These are phyloP conservation scores for Rhabdornis inornatus DNA, from an alignment of 2,113 vertebrate species.

Conservation along the genomic window DNA sequence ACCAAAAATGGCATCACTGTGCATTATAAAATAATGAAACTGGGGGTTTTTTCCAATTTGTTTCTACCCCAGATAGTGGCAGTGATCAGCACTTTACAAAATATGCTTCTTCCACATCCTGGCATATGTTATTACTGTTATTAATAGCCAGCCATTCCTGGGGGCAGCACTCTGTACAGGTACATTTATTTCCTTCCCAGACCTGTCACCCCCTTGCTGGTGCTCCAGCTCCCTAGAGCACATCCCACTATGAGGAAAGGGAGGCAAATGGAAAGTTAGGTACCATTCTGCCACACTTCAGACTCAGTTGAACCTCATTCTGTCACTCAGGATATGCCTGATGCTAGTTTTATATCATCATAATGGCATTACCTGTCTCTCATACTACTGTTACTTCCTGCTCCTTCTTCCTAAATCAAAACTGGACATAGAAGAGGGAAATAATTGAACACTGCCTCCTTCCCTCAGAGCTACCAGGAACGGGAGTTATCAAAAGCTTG, in stretches of 20 bases:
- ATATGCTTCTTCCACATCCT: constrained; percentile 11
- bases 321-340: background rate
- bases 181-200: constrained; percentile 51
- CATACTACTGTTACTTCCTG: background rate
- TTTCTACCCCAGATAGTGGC: background rate
- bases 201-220: background rate
- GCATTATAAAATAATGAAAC: constrained; percentile 28
- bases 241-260: background rate
- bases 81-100: constrained; percentile 23
- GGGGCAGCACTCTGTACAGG: constrained; percentile 21
- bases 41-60: background rate
- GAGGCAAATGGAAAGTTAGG: background rate
- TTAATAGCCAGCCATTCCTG: constrained; percentile 39
- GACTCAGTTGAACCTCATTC: background rate
- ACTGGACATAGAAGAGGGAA: background rate
- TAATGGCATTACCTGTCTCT: background rate
- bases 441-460: background rate
- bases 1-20: background rate
- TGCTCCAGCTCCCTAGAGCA: background rate
- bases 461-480: background rate
- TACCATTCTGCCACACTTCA: background rate
- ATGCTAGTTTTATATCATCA: background rate
- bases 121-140: constrained; percentile 55
- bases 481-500: background rate
- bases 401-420: background rate